Conservation (phyloP, 1,140 invertebrate genomes). For the Ectropis grisescens region DNA sequence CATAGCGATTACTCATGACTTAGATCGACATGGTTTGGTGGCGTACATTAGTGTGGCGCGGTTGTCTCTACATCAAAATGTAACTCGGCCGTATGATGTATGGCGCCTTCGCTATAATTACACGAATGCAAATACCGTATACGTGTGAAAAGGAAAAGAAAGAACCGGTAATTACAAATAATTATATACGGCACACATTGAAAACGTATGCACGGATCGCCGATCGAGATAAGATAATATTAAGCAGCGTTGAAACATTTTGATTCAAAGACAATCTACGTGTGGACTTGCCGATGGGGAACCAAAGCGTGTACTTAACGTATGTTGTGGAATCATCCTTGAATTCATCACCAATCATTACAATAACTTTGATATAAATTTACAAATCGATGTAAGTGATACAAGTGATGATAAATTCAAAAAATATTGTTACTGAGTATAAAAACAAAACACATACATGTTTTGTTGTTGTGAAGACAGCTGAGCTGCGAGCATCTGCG, state of each 20-base stretch:
- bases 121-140: constrained; percentile 57
- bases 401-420: constrained; percentile 34
- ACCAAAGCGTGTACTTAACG: constrained; percentile 61
- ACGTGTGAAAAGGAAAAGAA: constrained; percentile 66
- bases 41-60: constrained; percentile 34
- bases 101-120: constrained; percentile 54
- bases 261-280: constrained; percentile 64
- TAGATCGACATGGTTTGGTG: constrained; percentile 47
- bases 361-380: too few relatives aligned
- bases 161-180: constrained; percentile 62
- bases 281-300: constrained; percentile 32
- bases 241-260: constrained; percentile 66
- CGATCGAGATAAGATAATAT: constrained; percentile 61
- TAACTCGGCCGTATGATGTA: constrained; percentile 41
- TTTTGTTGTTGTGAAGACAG: constrained; percentile 90
- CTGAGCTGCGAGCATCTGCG: constrained; percentile 93
- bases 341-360: constrained; percentile 43
- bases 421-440: constrained; percentile 31
- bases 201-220: constrained; percentile 51
- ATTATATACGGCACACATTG: constrained; percentile 59
- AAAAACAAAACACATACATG: constrained; percentile 84
- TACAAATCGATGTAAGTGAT: too few relatives aligned
- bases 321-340: constrained; percentile 44
- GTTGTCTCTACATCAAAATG: constrained; percentile 60
- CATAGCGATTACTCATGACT: constrained; percentile 51